These are phyloP conservation scores for Holcopasites calliopsidis DNA, from an alignment of 1,140 invertebrate species.

Conservation along the genomic window DNA sequence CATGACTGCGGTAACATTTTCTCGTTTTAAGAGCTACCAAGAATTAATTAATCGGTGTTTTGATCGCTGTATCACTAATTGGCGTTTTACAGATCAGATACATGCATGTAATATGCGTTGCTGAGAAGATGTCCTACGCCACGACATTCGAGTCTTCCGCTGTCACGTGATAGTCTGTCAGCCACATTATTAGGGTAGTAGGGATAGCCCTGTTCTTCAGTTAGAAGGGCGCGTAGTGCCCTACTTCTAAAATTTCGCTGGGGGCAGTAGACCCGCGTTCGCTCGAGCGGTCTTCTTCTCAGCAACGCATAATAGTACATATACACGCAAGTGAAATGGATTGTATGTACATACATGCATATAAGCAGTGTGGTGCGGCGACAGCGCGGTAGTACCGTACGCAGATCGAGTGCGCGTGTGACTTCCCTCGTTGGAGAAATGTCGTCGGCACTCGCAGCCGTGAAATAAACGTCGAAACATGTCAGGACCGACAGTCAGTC, in stretches of 20 bases:
- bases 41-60: slow-evolving; percentile 17
- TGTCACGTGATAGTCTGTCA: too few species aligned
- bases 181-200: too few species aligned
- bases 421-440: slow-evolving; percentile 60
- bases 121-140: too few species aligned
- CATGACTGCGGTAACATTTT: not conserved
- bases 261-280: too few species aligned
- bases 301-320: too few species aligned
- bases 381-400: slow-evolving; percentile 34
- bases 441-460: slow-evolving; percentile 58
- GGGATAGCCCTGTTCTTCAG: too few species aligned
- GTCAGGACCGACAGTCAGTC: slow-evolving; percentile 65
- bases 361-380: slow-evolving; percentile 25
- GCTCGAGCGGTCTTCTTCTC: too few species aligned
- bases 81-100: slow-evolving; percentile 27
- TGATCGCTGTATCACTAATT: slow-evolving; percentile 18
- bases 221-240: too few species aligned
- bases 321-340: slow-evolving; percentile 12
- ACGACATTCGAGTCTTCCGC: too few species aligned
- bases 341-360: slow-evolving; percentile 12
- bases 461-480: slow-evolving; percentile 60
- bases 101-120: too few species aligned
- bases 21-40: not conserved
- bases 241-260: too few species aligned
- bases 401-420: slow-evolving; percentile 56